Conservation (phyloP, 2,113 vertebrate species). For the Orthonyx spaldingii region DNA sequence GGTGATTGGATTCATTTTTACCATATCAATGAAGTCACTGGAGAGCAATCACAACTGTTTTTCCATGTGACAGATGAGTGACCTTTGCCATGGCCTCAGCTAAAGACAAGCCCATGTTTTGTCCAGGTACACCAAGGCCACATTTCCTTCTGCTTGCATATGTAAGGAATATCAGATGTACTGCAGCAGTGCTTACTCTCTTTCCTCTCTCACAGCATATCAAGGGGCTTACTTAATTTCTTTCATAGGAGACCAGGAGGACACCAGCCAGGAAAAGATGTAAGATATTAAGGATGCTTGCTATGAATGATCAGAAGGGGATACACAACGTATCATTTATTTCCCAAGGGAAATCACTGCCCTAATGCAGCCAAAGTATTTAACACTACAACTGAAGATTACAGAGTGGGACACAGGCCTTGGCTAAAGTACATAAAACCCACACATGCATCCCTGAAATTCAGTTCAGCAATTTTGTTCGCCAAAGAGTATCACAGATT, state of each 20-base stretch:
- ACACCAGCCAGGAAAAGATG: not conserved
- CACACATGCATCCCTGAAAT: not conserved
- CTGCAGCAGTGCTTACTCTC: not conserved
- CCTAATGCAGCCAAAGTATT: not conserved
- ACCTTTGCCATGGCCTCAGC: not conserved
- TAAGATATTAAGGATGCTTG: not conserved
- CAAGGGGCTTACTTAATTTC: not conserved
- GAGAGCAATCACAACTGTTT: not conserved
- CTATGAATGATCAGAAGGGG: not conserved
- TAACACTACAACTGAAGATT: not conserved
- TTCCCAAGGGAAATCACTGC: not conserved
- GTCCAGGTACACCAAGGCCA: not conserved
- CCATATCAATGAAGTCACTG: not conserved
- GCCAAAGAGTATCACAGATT: not conserved
- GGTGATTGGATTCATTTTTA: conserved; percentile 4
- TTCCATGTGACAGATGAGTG: not conserved
- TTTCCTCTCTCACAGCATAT: not conserved
- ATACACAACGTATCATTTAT: not conserved
- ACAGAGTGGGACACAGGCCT: not conserved
- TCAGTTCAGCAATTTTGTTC: not conserved
- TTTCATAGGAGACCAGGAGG: not conserved
- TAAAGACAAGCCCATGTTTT: not conserved
- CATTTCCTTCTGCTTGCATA: not conserved
- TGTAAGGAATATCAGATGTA: not conserved
- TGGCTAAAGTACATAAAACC: not conserved